phyloP scores from a whole-genome alignment of 2,113 vertebrate species.

The Chlamydotis undulata region DNA sequence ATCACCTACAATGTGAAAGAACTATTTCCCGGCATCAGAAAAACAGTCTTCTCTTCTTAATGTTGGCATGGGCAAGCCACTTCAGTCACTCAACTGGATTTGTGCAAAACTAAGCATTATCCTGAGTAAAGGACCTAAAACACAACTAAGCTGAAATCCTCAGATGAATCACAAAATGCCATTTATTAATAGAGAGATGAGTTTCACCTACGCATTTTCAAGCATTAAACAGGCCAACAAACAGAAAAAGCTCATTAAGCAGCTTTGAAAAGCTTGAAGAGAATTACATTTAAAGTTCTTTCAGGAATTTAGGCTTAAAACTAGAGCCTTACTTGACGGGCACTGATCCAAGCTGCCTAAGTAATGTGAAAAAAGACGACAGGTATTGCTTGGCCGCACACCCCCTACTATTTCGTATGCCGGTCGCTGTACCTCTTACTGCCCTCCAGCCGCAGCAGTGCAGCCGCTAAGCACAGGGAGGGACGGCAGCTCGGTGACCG shows the following conservation, averaged over 20 bases:
- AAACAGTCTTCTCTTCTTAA: neutral
- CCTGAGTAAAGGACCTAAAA: neutral
- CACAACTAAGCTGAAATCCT: neutral
- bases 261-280: neutral
- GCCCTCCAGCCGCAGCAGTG: accelerated
- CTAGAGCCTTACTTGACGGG: no score
- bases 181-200: accelerated
- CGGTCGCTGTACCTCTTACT: accelerated
- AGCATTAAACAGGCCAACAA: accelerated
- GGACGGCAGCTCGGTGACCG: accelerated
- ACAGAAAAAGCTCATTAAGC: neutral
- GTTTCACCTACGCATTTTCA: neutral
- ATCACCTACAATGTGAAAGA: neutral
- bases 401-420: accelerated
- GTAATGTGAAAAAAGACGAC: accelerated
- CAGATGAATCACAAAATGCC: neutral
- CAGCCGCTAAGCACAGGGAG: accelerated
- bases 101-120: neutral
- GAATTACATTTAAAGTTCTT: neutral
- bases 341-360: accelerated
- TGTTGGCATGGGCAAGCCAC: accelerated
- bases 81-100: neutral
- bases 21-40: neutral
- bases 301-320: no score
- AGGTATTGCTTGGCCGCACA: accelerated